A percentile compares a stretch with the other conserved stretches of the same genome.
These are phyloP conservation scores for Cataglyphis cursor DNA, from an alignment of 2,888 invertebrate species.

Conservation along the genomic window DNA sequence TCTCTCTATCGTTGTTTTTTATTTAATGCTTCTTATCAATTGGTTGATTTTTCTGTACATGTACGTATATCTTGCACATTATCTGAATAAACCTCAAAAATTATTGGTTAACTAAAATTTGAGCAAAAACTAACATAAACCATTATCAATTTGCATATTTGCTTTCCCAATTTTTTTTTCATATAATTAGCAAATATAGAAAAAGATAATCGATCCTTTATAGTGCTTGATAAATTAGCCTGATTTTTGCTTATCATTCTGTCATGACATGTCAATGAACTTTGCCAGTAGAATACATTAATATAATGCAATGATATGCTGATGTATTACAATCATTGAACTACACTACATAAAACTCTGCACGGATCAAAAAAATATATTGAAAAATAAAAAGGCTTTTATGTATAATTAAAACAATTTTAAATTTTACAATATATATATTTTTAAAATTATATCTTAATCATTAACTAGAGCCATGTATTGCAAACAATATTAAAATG, in stretches of 20 bases:
- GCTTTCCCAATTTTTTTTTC: background rate
- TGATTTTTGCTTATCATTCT: too few species aligned
- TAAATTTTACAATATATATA: slow-evolving; percentile 7
- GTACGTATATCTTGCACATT: background rate
- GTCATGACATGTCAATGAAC: too few species aligned
- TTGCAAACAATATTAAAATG: background rate
- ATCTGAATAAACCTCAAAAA: background rate
- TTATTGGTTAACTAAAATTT: background rate
- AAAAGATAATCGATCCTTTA: too few species aligned
- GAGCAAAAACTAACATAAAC: background rate
- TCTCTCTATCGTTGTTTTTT: background rate
- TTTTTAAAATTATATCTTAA: background rate
- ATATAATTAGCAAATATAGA: too few species aligned
- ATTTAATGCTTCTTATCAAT: slow-evolving; percentile 5
- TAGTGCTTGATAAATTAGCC: too few species aligned
- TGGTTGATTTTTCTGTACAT: slow-evolving; percentile 7
- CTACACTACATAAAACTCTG: too few species aligned
- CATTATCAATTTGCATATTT: background rate
- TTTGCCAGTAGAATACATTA: too few species aligned
- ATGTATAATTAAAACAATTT: background rate
- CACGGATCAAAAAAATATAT: background rate
- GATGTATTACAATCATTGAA: too few species aligned
- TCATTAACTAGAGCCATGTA: background rate
- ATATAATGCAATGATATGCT: too few species aligned
- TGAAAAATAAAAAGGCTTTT: background rate